These are phyloP conservation scores for Trochalopteron elliotii DNA, from an alignment of 2,113 vertebrate genomes.

Conservation along the genomic window DNA sequence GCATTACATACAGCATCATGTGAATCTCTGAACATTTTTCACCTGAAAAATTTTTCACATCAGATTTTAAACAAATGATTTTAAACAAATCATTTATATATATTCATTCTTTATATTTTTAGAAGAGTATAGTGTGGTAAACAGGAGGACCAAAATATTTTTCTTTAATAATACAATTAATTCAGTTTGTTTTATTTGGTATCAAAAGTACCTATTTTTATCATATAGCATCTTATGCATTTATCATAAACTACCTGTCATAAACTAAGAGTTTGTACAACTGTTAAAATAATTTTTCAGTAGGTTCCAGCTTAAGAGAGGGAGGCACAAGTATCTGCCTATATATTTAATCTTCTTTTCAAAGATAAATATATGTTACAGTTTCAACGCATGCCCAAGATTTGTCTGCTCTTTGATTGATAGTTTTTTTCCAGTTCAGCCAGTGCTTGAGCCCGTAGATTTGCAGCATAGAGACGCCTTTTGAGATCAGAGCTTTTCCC, in stretches of 20 bases:
- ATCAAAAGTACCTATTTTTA: neutral
- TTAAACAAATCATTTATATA: neutral
- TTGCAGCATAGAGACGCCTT: conserved; percentile 80
- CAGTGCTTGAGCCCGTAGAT: conserved; percentile 78
- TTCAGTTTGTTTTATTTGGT: neutral
- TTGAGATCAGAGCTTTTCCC: conserved; percentile 72
- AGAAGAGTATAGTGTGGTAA: neutral
- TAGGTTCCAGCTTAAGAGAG: neutral
- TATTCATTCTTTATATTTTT: neutral
- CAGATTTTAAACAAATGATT: neutral
- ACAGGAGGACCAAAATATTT: neutral
- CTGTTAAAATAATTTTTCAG: neutral
- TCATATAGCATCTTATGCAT: neutral
- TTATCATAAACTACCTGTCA: neutral
- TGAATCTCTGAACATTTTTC: neutral
- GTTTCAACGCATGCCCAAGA: conserved; percentile 87
- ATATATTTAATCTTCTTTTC: neutral
- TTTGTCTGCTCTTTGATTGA: conserved; percentile 82
- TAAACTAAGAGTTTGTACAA: neutral
- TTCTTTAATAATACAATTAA: neutral
- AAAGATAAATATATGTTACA: neutral
- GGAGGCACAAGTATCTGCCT: neutral
- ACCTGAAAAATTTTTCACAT: neutral
- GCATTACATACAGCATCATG: neutral
- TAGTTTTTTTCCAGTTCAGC: conserved; percentile 81